Conservation (phyloP, 1,140 invertebrate species). For the Cotesia vestalis region DNA sequence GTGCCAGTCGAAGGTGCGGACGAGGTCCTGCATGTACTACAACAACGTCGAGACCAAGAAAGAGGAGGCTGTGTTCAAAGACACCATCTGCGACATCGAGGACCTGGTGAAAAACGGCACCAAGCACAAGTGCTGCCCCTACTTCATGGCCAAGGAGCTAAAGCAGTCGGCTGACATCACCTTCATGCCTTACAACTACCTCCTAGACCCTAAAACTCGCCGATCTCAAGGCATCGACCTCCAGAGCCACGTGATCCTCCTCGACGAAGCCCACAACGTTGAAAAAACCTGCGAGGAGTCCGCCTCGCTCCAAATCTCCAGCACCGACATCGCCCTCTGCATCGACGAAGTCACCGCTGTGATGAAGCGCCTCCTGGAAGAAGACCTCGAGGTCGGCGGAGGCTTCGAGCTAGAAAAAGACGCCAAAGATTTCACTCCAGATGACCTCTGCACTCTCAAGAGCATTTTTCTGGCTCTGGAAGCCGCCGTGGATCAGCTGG, state of each 20-base stretch:
- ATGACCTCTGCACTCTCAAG: slow-evolving; percentile 82
- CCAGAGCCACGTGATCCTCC: slow-evolving; percentile 80
- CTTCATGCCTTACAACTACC: slow-evolving; percentile 99
- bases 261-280: slow-evolving; percentile 99
- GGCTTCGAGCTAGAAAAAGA: slow-evolving; percentile 55
- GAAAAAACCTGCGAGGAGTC: slow-evolving; percentile 97
- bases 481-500: slow-evolving; percentile 78
- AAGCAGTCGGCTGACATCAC: slow-evolving; percentile 90
- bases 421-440: slow-evolving; percentile 79
- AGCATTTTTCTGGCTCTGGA: slow-evolving; percentile 82
- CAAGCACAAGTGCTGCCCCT: slow-evolving; percentile 92
- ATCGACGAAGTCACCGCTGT: slow-evolving; percentile 84
- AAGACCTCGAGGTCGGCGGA: slow-evolving; percentile 52
- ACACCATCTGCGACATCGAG: slow-evolving; percentile 90
- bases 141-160: slow-evolving; percentile 88
- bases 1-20: slow-evolving; percentile 84
- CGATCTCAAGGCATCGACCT: slow-evolving; percentile 78
- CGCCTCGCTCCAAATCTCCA: slow-evolving; percentile 83
- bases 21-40: slow-evolving; percentile 81
- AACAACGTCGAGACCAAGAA: slow-evolving; percentile 78
- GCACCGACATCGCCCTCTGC: slow-evolving; percentile 83
- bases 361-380: slow-evolving; percentile 69
- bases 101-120: slow-evolving; percentile 88
- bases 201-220: slow-evolving; percentile 89
- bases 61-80: slow-evolving; percentile 73